Evolutionary conservation across 2,888 invertebrate genomes (phyloP).

Genomic region (Apotomis betuletana): DNA sequence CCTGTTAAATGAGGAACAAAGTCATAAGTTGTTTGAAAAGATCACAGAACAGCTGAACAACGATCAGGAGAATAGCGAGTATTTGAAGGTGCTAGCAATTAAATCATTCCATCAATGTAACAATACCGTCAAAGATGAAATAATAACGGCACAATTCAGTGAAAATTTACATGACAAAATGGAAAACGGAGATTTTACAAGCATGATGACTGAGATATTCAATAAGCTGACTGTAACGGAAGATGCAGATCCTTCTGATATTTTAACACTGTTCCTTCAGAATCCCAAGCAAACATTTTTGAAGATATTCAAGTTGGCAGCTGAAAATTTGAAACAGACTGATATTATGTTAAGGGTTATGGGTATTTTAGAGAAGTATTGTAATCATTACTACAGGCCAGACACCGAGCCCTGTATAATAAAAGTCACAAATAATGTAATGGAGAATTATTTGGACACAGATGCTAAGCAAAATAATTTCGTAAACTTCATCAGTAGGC

Average conservation of each 20-base stretch:
- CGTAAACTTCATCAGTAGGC: constrained; percentile 60
- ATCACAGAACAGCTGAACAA: constrained; percentile 52
- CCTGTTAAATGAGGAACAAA: constrained; percentile 58
- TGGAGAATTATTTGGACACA: constrained; percentile 54
- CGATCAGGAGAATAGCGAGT: constrained; percentile 51
- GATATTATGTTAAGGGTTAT: constrained; percentile 68
- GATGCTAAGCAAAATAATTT: constrained; percentile 61
- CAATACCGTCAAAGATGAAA: constrained; percentile 54
- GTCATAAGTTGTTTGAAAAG: constrained; percentile 56
- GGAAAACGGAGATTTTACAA: constrained; percentile 55
- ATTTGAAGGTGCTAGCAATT: constrained; percentile 54
- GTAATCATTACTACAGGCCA: constrained; percentile 63
- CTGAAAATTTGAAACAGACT: constrained; percentile 64
- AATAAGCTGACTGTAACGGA: constrained; percentile 66
- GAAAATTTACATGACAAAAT: constrained; percentile 58
- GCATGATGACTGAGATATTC: constrained; percentile 64
- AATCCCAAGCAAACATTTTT: constrained; percentile 64
- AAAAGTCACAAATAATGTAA: constrained; percentile 55
- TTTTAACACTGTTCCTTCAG: constrained; percentile 68
- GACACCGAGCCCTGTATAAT: constrained; percentile 69
- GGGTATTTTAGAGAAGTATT: constrained; percentile 61
- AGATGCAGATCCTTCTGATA: constrained; percentile 59
- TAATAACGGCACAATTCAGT: constrained; percentile 62
- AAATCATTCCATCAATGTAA: constrained; percentile 63
- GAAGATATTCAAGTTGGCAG: constrained; percentile 65